These are phyloP conservation scores for Drosophila orena DNA, from an alignment of 1,140 invertebrate genomes.

Conservation along the genomic window DNA sequence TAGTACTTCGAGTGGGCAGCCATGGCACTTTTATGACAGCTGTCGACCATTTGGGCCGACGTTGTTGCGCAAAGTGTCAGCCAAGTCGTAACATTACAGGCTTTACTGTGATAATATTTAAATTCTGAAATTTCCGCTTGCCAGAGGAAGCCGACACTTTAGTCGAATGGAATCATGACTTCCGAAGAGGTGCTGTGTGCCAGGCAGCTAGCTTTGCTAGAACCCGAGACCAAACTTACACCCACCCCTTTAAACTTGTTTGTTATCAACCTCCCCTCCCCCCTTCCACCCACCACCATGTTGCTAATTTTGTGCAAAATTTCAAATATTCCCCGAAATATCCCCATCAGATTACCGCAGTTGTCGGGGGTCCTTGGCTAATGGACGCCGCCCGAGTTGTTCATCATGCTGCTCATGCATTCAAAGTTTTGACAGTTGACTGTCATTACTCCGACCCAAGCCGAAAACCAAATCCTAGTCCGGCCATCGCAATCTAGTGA, in stretches of 20 bases:
- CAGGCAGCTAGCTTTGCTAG: neutral
- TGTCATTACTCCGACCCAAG: conserved; percentile 59
- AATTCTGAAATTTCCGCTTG: conserved; percentile 31
- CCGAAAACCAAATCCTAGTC: conserved; percentile 3
- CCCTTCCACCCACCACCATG: neutral
- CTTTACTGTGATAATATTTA: conserved; percentile 58
- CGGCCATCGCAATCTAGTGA: conserved; percentile 20
- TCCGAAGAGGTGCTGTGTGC: neutral
- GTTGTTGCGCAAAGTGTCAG: conserved; percentile 52
- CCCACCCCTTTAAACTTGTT: neutral
- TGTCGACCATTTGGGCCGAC: conserved; percentile 40
- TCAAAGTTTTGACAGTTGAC: conserved; percentile 80
- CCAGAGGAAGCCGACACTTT: neutral
- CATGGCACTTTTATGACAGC: conserved; percentile 55
- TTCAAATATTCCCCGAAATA: conserved; percentile 11
- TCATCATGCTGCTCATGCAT: conserved; percentile 79
- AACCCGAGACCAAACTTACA: neutral
- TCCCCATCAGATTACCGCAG: neutral
- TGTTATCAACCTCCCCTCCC: neutral
- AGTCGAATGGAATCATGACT: conserved; percentile 12
- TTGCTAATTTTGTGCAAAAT: conserved; percentile 29
- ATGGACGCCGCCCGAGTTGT: conserved; percentile 31
- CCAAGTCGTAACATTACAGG: conserved; percentile 59
- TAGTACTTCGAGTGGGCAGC: conserved; percentile 26
- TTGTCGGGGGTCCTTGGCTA: neutral